These are phyloP conservation scores for Marasmarcha lunaedactyla DNA, from an alignment of 2,888 invertebrate species.

Conservation along the genomic window DNA sequence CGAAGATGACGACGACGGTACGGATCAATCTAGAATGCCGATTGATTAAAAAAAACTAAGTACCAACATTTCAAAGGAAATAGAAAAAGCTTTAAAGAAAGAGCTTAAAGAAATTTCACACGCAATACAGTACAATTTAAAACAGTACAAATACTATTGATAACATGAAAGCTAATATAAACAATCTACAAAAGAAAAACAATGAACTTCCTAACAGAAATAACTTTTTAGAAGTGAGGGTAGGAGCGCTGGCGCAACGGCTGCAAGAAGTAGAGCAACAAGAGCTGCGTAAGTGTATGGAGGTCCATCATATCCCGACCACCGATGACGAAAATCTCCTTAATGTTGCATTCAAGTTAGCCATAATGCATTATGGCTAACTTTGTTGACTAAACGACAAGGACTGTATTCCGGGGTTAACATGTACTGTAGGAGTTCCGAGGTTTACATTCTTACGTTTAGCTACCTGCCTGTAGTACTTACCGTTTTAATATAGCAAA, in stretches of 20 bases:
- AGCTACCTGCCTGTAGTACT: too few relatives aligned
- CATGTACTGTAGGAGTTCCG: too few relatives aligned
- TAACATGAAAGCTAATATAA: background rate
- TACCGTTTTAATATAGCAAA: too few relatives aligned
- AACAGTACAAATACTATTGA: background rate
- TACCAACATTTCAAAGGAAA: too few relatives aligned
- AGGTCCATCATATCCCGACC: slow-evolving; percentile 8
- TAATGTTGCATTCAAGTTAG: background rate
- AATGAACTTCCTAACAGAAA: slow-evolving; percentile 3
- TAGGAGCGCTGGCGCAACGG: slow-evolving; percentile 13
- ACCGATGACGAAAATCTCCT: background rate
- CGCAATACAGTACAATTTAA: background rate
- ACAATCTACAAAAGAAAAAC: too few relatives aligned
- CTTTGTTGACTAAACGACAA: too few relatives aligned
- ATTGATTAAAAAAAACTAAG: slow-evolving; percentile 2
- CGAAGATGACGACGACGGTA: too few relatives aligned
- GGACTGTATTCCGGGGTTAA: too few relatives aligned
- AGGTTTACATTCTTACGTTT: too few relatives aligned
- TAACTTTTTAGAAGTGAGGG: slow-evolving; percentile 4
- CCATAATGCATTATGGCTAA: too few relatives aligned
- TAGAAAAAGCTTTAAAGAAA: too few relatives aligned
- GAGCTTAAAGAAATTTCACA: slow-evolving; percentile 3
- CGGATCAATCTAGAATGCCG: too few relatives aligned
- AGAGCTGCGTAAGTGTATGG: slow-evolving; percentile 6
- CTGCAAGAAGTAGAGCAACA: slow-evolving; percentile 13